These are phyloP conservation scores for Oreortyx pictus DNA, from an alignment of 2,797 vertebrate species.

Conservation along the genomic window DNA sequence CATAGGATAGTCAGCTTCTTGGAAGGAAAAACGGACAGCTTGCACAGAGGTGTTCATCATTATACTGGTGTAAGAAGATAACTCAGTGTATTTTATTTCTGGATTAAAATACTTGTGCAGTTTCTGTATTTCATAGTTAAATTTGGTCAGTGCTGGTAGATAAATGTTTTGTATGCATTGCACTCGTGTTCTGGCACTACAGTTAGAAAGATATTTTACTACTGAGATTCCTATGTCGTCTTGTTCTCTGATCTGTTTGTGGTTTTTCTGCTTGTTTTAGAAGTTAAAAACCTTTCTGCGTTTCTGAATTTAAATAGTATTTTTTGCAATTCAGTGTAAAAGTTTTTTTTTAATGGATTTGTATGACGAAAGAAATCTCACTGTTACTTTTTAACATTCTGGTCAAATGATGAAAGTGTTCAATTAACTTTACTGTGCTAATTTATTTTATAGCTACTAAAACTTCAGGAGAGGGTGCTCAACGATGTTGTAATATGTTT, in stretches of 20 bases:
- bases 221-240: rapidly evolving
- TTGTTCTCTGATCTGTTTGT: background rate
- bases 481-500: constrained; percentile 87
- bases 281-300: rapidly evolving
- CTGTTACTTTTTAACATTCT: background rate
- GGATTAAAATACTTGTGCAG: background rate
- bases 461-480: constrained; percentile 92
- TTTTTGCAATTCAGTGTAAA: background rate
- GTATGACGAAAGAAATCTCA: background rate
- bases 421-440: background rate
- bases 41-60: constrained; percentile 93
- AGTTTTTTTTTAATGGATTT: background rate
- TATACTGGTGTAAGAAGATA: constrained; percentile 89
- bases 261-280: background rate
- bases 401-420: background rate
- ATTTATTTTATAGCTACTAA: constrained; percentile 81
- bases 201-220: background rate
- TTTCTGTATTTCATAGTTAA: background rate
- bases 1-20: constrained; percentile 89
- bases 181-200: background rate
- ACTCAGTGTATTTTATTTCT: background rate
- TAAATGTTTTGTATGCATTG: background rate
- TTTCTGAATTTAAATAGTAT: background rate
- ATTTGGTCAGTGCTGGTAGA: background rate
- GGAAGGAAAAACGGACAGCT: constrained; percentile 87